phyloP scores from a whole-genome alignment of 2,888 invertebrate genomes.

The Phragmatobia fuliginosa region DNA sequence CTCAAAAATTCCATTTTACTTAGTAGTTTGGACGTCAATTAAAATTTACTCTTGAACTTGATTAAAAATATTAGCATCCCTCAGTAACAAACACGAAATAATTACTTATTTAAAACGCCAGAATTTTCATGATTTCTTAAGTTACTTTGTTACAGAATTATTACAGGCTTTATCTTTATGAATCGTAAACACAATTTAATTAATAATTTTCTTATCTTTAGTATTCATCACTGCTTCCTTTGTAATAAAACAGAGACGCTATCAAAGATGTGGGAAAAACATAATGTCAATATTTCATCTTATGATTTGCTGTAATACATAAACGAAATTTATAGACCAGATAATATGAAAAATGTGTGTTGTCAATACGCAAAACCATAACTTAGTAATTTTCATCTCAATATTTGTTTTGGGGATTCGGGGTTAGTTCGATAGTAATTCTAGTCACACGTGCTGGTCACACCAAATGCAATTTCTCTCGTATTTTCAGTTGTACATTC shows the following conservation, averaged over 20 bases:
- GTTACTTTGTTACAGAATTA: not conserved
- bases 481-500: not conserved
- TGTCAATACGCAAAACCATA: not conserved
- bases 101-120: not conserved
- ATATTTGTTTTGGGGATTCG: not conserved
- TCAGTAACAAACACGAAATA: conserved; percentile 2
- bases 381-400: not conserved
- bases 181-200: conserved; percentile 4
- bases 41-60: too few relatives aligned
- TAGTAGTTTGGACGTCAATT: too few relatives aligned
- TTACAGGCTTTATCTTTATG: not conserved
- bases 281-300: not conserved
- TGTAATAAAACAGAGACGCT: not conserved
- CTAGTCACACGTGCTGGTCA: not conserved
- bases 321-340: not conserved
- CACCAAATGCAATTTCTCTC: not conserved
- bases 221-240: not conserved
- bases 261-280: not conserved
- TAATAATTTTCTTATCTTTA: conserved; percentile 1
- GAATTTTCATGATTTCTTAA: not conserved
- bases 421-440: conserved; percentile 2
- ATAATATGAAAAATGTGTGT: not conserved
- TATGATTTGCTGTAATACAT: not conserved
- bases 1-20: too few relatives aligned
- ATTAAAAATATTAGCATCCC: not conserved